Evolutionary conservation across 2,888 invertebrate genomes (phyloP), one percentile per base, ranked within the genome.

Genomic region (Anoncus sp.): DNA sequence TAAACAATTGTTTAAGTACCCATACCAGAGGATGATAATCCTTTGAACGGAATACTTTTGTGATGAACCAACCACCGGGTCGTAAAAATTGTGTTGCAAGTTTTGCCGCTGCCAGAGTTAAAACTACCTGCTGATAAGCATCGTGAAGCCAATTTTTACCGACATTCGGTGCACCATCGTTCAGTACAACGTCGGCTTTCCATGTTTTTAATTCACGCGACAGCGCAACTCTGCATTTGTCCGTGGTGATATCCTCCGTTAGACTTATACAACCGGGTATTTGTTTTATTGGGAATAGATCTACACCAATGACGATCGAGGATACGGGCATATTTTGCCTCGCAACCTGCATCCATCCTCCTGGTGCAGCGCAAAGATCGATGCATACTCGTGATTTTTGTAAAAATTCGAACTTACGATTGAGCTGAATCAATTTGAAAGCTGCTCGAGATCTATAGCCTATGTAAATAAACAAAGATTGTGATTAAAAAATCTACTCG

Each of bases 331-430:
- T 99, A 90, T 98, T 97, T 91, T 99, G 97, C 86, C 96, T 96
- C 59, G 99, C 99, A 67, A 99, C 99, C 92, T 98, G 99, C 96
- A 99, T 97, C 99, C 99, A 99, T 85, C 99, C 99, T 88, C 99
- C 99, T 0, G 99, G 99, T 1, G 99, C 99, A 14, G 99, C 99
- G 92, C 99, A 99, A 79, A 99, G 92, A 94, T 99, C 99, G 87
- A 99, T 95, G 84, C 98, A 97, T 93, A 99, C 98, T 93, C 97
- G 94, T 0, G 99, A 97, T 88, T 96, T 96, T 93, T 99, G 98
- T 6, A 99, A 92, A 91, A 99, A 99, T 67, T 98, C 97, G 92
- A 97, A 99, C 91, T 98, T 98, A 81, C 99, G 94, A 92, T 99
- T 99, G 65, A 99, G 91, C 90, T 99, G 99, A 81, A 99, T 97